Percentiles rank a stretch among this genome's conserved stretches.
These are phyloP conservation scores for Philhelius pedissequus DNA, from an alignment of 2,888 invertebrate species.

Conservation along the genomic window DNA sequence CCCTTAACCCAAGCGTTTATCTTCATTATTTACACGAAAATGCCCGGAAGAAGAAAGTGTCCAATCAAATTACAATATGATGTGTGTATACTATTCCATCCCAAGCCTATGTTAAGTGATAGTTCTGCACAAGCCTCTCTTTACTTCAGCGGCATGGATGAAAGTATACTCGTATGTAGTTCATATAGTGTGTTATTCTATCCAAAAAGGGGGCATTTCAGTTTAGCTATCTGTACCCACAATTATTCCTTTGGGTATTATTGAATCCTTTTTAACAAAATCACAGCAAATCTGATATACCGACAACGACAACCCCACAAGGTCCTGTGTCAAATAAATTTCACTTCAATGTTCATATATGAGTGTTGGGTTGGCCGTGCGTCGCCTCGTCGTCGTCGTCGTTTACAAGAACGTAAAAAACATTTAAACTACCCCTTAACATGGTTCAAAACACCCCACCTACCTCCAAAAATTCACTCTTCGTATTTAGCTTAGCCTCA, in stretches of 20 bases:
- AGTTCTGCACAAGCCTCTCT: neutral
- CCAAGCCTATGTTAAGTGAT: neutral
- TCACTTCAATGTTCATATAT: conserved; percentile 40
- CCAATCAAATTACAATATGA: conserved; percentile 61
- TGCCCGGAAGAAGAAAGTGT: conserved; percentile 48
- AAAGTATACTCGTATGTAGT: conserved; percentile 61
- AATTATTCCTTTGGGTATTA: conserved; percentile 57
- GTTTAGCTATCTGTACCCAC: conserved; percentile 23
- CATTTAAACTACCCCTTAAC: neutral
- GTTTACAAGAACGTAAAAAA: neutral
- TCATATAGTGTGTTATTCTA: conserved; percentile 48
- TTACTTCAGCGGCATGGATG: conserved; percentile 1
- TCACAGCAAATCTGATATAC: conserved; percentile 64
- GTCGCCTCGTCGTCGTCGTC: neutral
- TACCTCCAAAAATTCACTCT: neutral
- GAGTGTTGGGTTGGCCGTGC: neutral
- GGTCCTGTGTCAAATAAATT: conserved; percentile 60
- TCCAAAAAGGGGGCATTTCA: neutral
- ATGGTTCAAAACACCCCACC: neutral
- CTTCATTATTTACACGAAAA: conserved; percentile 58
- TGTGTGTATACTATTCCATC: conserved; percentile 55
- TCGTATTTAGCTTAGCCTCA: neutral
- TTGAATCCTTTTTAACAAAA: conserved; percentile 53
- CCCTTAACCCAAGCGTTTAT: conserved; percentile 16
- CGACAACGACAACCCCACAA: conserved; percentile 21